Base-by-base conservation (phyloP, 2,888 invertebrate genomes). In the Hirtodrosophila duncani region DNA sequence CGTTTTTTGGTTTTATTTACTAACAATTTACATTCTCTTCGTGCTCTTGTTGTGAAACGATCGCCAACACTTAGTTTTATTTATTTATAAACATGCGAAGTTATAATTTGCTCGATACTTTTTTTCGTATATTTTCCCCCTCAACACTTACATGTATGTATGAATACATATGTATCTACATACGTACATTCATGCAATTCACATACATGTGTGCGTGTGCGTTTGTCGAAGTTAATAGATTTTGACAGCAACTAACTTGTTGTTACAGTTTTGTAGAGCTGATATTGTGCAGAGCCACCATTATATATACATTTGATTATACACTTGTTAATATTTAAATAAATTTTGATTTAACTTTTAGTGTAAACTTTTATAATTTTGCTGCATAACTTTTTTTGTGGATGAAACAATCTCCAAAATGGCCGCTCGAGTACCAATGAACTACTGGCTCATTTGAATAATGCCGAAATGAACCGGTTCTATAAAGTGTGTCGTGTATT, bases 391-490 rank as follows among this genome's bases (percentile, higher is more conserved):
- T 74, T 77, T 74, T 49, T 80, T 80, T 63, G 72, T 74, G 63
- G 68, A 66, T 67, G 80, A 79, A 71, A 75, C 71, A 74, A 70
- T 79, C 71, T 81, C 80, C 71, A 79, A 79, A 81, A 79, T 75
- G 79, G 80, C 71, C 71, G 79, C 75, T 66, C 51, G 67, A 51
- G 70, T 70, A 56, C 77, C 36, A 45, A 55, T 45, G 69, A 74
- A 74, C 74, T 31, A 64, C 37, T 67, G 36, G 56, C 39, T 79
- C 71, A 56, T 53, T 57, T 62, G 77, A 71, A 75, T 67, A 44
- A 61, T 58, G 71, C 68, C 61, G 53, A 45, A 16, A 43, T 52
- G 71, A 71, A 63, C 67, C 55, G 33, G 79, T 75, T 71, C 70
- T 43, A 49, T 16, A 37, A n/a, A n/a, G n/a, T n/a, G n/a, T n/a